Conservation (phyloP, 1,140 invertebrate species). For the Argopecten irradians region DNA sequence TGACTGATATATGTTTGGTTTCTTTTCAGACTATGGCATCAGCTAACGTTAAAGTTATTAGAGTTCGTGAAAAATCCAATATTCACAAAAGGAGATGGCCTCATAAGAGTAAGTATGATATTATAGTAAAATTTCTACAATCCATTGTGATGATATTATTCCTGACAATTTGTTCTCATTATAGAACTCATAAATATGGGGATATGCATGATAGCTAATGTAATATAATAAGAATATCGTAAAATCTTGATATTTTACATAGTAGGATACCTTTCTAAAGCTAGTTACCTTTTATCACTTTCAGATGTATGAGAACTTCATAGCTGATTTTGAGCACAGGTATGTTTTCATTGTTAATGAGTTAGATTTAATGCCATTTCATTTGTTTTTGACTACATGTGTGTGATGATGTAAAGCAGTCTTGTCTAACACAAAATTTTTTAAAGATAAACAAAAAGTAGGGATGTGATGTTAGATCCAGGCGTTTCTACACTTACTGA, state of each 20-base stretch:
- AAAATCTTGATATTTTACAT: not conserved
- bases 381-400: too few species aligned
- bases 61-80: constrained; percentile 89
- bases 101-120: constrained; percentile 78
- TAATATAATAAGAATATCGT: not conserved
- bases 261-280: constrained; percentile 81
- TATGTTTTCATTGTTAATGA: constrained; percentile 77
- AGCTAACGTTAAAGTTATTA: constrained; percentile 91
- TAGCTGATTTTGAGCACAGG: constrained; percentile 97
- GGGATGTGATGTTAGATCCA: too few species aligned
- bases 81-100: constrained; percentile 86
- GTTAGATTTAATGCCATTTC: too few species aligned
- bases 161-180: not conserved
- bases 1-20: too few species aligned
- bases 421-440: too few species aligned
- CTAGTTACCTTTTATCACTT: constrained; percentile 57
- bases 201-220: not conserved
- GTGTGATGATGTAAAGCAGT: too few species aligned
- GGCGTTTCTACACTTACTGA: too few species aligned
- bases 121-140: not conserved
- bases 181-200: not conserved
- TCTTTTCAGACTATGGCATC: constrained; percentile 92
- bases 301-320: constrained; percentile 94
- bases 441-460: too few species aligned
- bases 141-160: not conserved